Base-by-base conservation (phyloP, 2,797 vertebrate species). In the Enteromius fasciolatus region DNA sequence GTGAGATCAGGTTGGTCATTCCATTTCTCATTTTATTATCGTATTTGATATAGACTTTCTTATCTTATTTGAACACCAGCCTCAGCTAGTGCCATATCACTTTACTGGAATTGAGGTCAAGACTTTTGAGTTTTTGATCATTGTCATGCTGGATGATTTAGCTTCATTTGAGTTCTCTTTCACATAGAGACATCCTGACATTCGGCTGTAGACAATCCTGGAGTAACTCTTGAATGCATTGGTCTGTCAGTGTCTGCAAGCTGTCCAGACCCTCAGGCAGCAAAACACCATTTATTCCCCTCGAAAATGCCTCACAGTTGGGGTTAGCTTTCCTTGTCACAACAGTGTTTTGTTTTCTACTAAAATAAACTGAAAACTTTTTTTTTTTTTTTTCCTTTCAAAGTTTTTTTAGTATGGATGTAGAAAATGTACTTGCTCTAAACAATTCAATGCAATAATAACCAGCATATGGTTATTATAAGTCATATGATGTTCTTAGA, bases 91-190 rank as follows among this genome's bases (percentile, higher is more conserved):
- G 50, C 20, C 50, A 18, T 4, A 74, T 31, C 31, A n/a, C 5
- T 57, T 57, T 36, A 57, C 20, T 39, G 50, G 1, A 74, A 36
- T 39, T 74, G 6, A 74, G 20, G 31, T 73, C 69, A 52, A 33
- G 69, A 73, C 46, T 52, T 46, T 46, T 48, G 48, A 73, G 46
- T 33, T 52, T 52, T 52, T 52, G 70, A 73, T 73, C 70, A 52
- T 52, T 73, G 46, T 46, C 70, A 33, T 73, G 69, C 70, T 73
- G 17, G 25, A 52, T 52, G 28, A 73, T 73, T 28, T 11, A 20
- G 28, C 14, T 73, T 52, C 3, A 7, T n/a, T 73, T 52, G 17
- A 33, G 25, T 50, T 72, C 15, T 15, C 39, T 39, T 11, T 67
- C 64, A 46, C 23, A 70, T 23, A 46, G 0, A 9, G 12, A 17